These are phyloP conservation scores for Phasia obesa DNA, from an alignment of 2,888 invertebrate species.

Conservation along the genomic window DNA sequence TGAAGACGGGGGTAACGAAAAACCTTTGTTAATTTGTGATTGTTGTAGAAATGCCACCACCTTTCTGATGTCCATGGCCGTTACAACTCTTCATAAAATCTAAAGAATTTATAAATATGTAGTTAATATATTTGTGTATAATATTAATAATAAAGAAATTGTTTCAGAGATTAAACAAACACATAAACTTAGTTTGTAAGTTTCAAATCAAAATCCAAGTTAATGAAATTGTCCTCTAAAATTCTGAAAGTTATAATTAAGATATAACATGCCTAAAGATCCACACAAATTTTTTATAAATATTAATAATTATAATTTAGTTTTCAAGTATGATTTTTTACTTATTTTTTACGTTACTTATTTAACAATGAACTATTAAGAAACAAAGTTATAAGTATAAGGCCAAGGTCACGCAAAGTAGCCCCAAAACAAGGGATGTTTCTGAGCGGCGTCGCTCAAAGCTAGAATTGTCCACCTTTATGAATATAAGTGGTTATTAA, in stretches of 20 bases:
- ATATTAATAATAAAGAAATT: conserved; percentile 28
- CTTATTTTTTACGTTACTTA: conserved; percentile 6
- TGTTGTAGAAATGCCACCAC: no score
- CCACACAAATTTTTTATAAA: conserved; percentile 17
- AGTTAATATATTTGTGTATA: conserved; percentile 36
- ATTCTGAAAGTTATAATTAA: not conserved
- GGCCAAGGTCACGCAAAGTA: no score
- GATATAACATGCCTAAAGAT: conserved; percentile 16
- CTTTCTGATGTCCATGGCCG: no score
- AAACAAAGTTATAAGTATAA: no score
- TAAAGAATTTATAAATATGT: conserved; percentile 57
- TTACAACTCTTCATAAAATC: not conserved
- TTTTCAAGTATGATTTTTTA: conserved; percentile 13
- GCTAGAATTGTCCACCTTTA: no score
- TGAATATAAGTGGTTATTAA: no score
- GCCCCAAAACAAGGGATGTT: no score
- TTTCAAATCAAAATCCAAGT: conserved; percentile 18
- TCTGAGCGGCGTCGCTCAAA: no score
- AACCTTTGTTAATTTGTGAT: no score
- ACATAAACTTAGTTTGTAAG: conserved; percentile 24
- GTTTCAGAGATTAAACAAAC: conserved; percentile 22
- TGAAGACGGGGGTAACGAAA: no score
- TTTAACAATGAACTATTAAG: conserved; percentile 9
- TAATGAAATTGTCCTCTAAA: conserved; percentile 6
- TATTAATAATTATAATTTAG: conserved; percentile 17